Conservation (phyloP, 2,888 invertebrate genomes). For the Cheiracanthium punctorium region DNA sequence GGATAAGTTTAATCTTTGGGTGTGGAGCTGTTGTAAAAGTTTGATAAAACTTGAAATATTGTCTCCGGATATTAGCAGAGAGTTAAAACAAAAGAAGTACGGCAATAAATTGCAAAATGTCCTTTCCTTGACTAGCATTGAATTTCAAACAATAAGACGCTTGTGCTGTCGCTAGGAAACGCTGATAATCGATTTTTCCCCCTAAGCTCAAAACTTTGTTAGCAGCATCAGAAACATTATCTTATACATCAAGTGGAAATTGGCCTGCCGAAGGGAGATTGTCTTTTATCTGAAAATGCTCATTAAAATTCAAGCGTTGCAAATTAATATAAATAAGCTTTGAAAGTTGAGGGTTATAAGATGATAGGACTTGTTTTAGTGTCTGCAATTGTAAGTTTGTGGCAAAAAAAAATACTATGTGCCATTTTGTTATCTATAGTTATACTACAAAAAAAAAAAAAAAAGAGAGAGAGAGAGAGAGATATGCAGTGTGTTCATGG, state of each 20-base stretch:
- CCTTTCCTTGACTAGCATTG: slow-evolving; percentile 22
- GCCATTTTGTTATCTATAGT: too few relatives aligned
- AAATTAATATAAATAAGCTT: too few relatives aligned
- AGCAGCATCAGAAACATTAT: slow-evolving; percentile 57
- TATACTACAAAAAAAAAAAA: too few relatives aligned
- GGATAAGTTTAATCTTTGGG: neutral
- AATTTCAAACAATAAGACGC: slow-evolving; percentile 61
- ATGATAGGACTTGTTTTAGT: too few relatives aligned
- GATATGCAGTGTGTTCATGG: too few relatives aligned
- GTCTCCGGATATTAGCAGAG: slow-evolving; percentile 4
- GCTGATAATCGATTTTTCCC: slow-evolving; percentile 45
- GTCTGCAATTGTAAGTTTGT: too few relatives aligned
- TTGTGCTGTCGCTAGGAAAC: slow-evolving; percentile 65
- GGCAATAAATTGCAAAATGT: slow-evolving; percentile 44
- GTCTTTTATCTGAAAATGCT: neutral
- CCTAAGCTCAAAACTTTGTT: slow-evolving; percentile 41
- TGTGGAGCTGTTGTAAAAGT: neutral
- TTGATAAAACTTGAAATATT: slow-evolving; percentile 14
- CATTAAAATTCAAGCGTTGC: too few relatives aligned
- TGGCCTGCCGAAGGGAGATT: neutral
- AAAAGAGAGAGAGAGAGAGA: too few relatives aligned
- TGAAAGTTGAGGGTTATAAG: too few relatives aligned
- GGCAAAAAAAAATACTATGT: too few relatives aligned
- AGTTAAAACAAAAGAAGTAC: slow-evolving; percentile 45
- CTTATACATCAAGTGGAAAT: slow-evolving; percentile 57